Evolutionary conservation across 37 sponge, comb jelly and placozoan species (phyloP).

Genomic region (Ephydatia muelleri): DNA sequence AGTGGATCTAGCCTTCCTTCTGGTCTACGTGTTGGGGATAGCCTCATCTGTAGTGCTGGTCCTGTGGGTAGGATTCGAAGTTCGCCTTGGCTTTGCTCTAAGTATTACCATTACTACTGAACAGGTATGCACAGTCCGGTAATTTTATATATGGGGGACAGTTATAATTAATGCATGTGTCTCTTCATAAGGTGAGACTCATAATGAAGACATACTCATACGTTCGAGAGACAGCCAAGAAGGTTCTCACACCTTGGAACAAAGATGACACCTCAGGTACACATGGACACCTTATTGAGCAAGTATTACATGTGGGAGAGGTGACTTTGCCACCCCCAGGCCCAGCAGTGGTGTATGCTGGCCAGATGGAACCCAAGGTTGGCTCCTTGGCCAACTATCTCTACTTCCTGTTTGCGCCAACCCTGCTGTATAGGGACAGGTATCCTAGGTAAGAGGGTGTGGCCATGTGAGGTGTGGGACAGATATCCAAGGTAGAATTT

Average conservation of each 20-base stretch:
- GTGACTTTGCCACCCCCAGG: constrained; percentile 11
- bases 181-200: constrained; percentile 48
- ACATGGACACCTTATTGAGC: background rate
- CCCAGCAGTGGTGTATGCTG: constrained; percentile 72
- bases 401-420: constrained; percentile 83
- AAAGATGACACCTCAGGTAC: constrained; percentile 36
- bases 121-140: too few relatives aligned
- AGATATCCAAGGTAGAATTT: background rate
- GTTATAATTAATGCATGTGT: too few relatives aligned
- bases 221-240: constrained; percentile 75
- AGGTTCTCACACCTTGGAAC: constrained; percentile 70
- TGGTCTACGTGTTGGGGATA: too few relatives aligned
- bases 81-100: too few relatives aligned
- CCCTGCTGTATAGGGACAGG: constrained; percentile 77
- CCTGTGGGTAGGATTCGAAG: too few relatives aligned
- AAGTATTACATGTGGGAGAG: too few relatives aligned
- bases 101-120: too few relatives aligned
- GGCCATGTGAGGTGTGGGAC: background rate
- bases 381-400: constrained; percentile 69
- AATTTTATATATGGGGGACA: too few relatives aligned
- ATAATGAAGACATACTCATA: constrained; percentile 78
- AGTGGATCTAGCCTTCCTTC: too few relatives aligned
- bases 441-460: constrained; percentile 65
- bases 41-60: too few relatives aligned
- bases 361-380: constrained; percentile 63